Percentiles rank a stretch among this genome's conserved stretches.
Conservation (phyloP, 2,113 vertebrate species). For the Pseudorasbora parva region DNA sequence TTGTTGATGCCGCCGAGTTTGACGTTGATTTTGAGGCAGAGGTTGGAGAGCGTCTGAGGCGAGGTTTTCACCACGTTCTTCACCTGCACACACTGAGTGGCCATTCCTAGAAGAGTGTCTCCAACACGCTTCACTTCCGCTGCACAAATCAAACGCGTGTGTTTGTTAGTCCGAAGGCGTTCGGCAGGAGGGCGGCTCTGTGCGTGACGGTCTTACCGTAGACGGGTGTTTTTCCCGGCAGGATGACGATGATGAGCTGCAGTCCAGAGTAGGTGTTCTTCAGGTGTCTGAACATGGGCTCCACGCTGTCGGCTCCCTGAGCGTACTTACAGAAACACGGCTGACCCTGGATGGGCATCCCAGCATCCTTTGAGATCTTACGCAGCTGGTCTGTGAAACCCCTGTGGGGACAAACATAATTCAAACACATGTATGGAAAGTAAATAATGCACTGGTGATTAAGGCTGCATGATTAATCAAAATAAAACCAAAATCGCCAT, state of each 20-base stretch:
- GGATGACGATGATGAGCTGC: constrained; percentile 98
- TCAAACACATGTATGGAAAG: background rate
- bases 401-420: constrained; percentile 67
- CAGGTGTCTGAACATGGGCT: constrained; percentile 98
- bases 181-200: background rate
- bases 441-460: background rate
- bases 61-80: constrained; percentile 99
- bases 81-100: constrained; percentile 97
- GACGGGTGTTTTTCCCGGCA: constrained; percentile 92
- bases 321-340: constrained; percentile 99
- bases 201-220: constrained; percentile 79
- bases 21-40: constrained; percentile 99
- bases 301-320: constrained; percentile 96
- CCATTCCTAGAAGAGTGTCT: constrained; percentile 96
- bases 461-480: background rate
- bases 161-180: background rate
- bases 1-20: constrained; percentile 99
- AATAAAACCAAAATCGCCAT: background rate
- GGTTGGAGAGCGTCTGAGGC: constrained; percentile 97
- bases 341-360: constrained; percentile 97
- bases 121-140: constrained; percentile 98
- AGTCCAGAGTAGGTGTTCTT: constrained; percentile 98
- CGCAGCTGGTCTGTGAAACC: constrained; percentile 97
- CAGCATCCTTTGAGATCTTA: constrained; percentile 97
- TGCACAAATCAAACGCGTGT: constrained; percentile 57